These are phyloP conservation scores for Carcina quercana DNA, from an alignment of 2,888 invertebrate species.

Conservation along the genomic window DNA sequence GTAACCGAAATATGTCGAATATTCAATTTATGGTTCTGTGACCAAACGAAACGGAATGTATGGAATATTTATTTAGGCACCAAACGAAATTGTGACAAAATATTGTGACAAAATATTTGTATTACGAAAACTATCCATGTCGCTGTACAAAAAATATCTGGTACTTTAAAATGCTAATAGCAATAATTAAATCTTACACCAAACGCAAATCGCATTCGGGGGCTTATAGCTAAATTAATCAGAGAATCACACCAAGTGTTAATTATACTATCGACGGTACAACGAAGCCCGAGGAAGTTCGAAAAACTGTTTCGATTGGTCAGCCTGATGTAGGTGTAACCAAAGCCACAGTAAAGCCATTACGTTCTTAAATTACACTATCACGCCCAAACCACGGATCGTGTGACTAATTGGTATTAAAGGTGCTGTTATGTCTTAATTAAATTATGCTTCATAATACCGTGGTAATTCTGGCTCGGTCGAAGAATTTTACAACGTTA, in stretches of 20 bases:
- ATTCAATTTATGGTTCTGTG: no score
- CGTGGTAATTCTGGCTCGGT: slow-evolving; percentile 51
- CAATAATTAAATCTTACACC: no score
- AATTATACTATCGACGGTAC: slow-evolving; percentile 38
- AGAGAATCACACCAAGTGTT: slow-evolving; percentile 49
- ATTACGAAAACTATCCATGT: no score
- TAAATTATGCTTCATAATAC: slow-evolving; percentile 67
- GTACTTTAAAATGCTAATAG: no score
- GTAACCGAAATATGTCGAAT: no score
- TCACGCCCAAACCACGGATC: slow-evolving; percentile 63
- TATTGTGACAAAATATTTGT: no score
- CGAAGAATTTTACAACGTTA: slow-evolving; percentile 58
- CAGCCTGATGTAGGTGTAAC: slow-evolving; percentile 47
- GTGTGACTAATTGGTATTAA: slow-evolving; percentile 72
- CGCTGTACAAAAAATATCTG: no score
- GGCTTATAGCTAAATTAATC: slow-evolving; percentile 24
- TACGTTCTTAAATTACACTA: slow-evolving; percentile 65
- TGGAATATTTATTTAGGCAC: no score
- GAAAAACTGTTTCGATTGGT: slow-evolving; percentile 45
- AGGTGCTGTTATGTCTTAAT: slow-evolving; percentile 69
- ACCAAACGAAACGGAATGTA: no score
- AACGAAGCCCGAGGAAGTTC: slow-evolving; percentile 52
- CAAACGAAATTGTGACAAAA: no score
- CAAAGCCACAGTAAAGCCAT: slow-evolving; percentile 60
- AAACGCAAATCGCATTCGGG: no score